These are phyloP conservation scores for Montipora cactus DNA, from an alignment of 64 coral and sea anemone species.

Conservation along the genomic window DNA sequence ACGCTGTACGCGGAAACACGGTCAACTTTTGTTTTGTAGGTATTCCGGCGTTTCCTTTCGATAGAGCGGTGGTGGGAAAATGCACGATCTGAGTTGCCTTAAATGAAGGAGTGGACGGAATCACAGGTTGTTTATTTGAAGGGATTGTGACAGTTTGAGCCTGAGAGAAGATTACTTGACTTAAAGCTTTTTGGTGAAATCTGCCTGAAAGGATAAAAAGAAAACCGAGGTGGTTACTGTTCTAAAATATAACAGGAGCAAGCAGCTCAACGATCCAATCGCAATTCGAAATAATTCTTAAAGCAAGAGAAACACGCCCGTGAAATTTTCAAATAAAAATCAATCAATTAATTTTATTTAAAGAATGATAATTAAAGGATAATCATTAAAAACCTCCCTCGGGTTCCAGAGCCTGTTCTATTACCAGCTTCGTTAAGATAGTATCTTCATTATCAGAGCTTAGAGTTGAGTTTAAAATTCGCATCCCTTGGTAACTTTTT, in stretches of 20 bases:
- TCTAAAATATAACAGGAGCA: too few species aligned
- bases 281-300: background rate
- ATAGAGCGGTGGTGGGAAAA: background rate
- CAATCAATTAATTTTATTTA: too few species aligned
- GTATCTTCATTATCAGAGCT: too few species aligned
- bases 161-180: background rate
- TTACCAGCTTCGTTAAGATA: too few species aligned
- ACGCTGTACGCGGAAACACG: background rate
- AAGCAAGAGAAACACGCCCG: too few species aligned
- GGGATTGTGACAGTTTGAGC: background rate
- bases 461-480: too few species aligned
- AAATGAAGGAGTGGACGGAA: background rate
- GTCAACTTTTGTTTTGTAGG: background rate
- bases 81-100: background rate
- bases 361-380: too few species aligned
- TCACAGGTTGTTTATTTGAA: conserved; percentile 3
- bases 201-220: background rate
- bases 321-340: too few species aligned
- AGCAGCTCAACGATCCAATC: background rate
- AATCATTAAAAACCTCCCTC: too few species aligned
- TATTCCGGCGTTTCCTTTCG: background rate
- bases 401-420: too few species aligned
- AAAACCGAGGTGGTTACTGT: background rate
- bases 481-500: too few species aligned
- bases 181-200: background rate